phyloP scores from a whole-genome alignment of 2,113 vertebrate species.

The Eptatretus burgeri region DNA sequence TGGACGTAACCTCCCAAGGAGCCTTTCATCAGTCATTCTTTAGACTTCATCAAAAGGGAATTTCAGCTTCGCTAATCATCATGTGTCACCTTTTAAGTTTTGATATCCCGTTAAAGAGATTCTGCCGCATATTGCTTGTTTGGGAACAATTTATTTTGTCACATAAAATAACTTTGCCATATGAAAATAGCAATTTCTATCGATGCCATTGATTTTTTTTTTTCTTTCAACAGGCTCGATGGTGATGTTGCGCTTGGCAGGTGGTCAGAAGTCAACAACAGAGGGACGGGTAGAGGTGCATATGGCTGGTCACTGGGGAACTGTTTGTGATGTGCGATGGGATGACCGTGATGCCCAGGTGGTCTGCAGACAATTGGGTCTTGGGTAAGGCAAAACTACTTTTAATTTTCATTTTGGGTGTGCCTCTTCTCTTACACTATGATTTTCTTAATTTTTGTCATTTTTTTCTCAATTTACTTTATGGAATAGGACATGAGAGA shows the following conservation, averaged over 20 bases:
- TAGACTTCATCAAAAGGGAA: too few species aligned
- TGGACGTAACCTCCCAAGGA: too few species aligned
- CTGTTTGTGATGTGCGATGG: slow-evolving; percentile 41
- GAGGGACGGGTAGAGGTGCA: slow-evolving; percentile 33
- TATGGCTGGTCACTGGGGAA: slow-evolving; percentile 40
- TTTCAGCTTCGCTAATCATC: too few species aligned
- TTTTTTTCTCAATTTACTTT: too few species aligned
- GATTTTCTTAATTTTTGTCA: neutral
- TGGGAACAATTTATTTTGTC: too few species aligned
- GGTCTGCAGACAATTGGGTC: slow-evolving; percentile 44
- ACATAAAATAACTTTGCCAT: too few species aligned
- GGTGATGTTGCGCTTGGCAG: slow-evolving; percentile 19
- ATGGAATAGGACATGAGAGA: too few species aligned
- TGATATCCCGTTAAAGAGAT: too few species aligned
- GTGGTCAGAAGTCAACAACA: slow-evolving; percentile 16
- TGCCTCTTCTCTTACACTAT: neutral
- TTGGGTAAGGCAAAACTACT: slow-evolving; percentile 21
- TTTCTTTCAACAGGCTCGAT: neutral
- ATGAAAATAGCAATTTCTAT: too few species aligned
- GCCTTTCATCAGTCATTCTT: too few species aligned
- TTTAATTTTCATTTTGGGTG: neutral
- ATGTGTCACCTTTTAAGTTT: too few species aligned
- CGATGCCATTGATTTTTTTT: neutral
- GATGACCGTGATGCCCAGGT: slow-evolving; percentile 47
- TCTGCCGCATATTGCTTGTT: too few species aligned